phyloP scores from a whole-genome alignment of 2,797 vertebrate species.

The Catostomus latipinnis region DNA sequence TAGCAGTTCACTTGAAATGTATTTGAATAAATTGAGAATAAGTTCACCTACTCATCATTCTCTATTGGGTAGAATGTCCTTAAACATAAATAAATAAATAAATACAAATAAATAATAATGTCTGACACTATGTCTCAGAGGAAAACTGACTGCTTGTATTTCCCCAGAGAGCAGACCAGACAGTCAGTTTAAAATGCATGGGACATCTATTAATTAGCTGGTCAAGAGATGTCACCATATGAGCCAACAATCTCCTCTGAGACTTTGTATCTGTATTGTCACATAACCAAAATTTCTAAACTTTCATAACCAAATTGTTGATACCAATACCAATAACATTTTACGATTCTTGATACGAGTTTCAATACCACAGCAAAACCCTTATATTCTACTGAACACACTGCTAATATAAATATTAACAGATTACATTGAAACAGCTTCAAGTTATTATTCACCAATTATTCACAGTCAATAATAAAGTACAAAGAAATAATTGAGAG shows the following conservation, averaged over 20 bases:
- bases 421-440: too few species aligned
- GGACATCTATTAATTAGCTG: constrained; percentile 20
- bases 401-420: too few species aligned
- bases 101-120: background rate
- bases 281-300: background rate
- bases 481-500: too few species aligned
- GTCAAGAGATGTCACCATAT: background rate
- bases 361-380: too few species aligned
- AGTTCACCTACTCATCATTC: background rate
- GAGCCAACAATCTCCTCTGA: background rate
- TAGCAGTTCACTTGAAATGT: background rate
- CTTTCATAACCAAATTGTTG: too few species aligned
- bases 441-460: too few species aligned
- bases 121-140: background rate
- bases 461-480: too few species aligned
- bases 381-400: too few species aligned
- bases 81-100: background rate
- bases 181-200: constrained; percentile 40
- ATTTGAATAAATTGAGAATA: background rate
- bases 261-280: too few species aligned
- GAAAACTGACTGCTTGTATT: background rate
- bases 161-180: constrained; percentile 11
- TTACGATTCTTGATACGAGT: too few species aligned
- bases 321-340: too few species aligned
- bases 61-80: background rate